Percentiles rank a stretch among this genome's conserved stretches.
These are phyloP conservation scores for Vimba vimba DNA, from an alignment of 2,113 vertebrate species.

Conservation along the genomic window DNA sequence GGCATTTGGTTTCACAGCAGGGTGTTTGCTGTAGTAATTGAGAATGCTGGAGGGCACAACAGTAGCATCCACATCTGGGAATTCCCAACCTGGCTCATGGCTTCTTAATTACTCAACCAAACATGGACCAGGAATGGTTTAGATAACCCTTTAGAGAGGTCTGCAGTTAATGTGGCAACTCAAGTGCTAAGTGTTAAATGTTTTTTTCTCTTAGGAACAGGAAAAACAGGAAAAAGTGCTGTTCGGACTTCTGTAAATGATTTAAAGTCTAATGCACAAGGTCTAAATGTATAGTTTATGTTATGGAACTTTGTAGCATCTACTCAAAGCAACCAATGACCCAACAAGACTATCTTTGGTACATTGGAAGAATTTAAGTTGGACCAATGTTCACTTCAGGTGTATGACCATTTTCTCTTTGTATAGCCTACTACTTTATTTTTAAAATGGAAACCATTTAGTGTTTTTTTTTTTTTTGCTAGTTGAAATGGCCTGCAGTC, in stretches of 20 bases:
- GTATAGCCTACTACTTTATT: neutral
- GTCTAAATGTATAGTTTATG: neutral
- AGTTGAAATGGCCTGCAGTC: neutral
- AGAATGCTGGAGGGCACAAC: constrained; percentile 53
- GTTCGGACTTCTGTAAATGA: neutral
- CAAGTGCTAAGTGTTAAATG: constrained; percentile 17
- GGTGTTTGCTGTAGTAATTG: constrained; percentile 59
- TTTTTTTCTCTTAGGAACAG: neutral
- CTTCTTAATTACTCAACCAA: constrained; percentile 54
- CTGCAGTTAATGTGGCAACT: constrained; percentile 12
- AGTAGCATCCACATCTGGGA: constrained; percentile 58
- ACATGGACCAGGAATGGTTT: constrained; percentile 27
- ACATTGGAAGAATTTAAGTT: no score
- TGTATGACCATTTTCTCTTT: neutral
- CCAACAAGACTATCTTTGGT: neutral
- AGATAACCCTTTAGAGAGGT: constrained; percentile 39
- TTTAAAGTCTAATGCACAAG: neutral
- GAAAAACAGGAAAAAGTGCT: neutral
- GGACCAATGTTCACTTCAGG: neutral
- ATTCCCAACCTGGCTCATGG: constrained; percentile 49
- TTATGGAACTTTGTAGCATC: neutral
- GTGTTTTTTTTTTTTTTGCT: neutral
- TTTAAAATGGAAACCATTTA: neutral
- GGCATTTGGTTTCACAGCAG: constrained; percentile 53
- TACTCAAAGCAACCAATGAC: neutral